Base-by-base conservation (phyloP, 2,888 invertebrate genomes). In the Caenorhabditis macrosperma region DNA sequence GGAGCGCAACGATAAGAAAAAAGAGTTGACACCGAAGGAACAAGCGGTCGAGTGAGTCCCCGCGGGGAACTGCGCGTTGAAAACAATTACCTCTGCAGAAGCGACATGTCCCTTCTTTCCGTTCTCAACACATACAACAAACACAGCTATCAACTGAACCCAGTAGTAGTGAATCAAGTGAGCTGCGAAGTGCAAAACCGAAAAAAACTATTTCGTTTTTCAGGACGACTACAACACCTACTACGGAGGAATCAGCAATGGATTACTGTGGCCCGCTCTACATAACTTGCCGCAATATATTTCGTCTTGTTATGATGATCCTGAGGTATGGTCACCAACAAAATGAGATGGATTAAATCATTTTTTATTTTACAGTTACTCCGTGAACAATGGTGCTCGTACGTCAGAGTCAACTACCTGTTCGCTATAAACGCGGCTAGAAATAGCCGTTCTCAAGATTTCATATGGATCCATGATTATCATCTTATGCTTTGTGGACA, bases 381-480 rank as follows among this genome's bases (percentile, higher is more conserved):
- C 10, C 77, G 84, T 22, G 85, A 86, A 41, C 87, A 88, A 63
- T 88, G 88, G 88, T 84, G 83, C 48, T 75, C 88, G 2, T 88
- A 88, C 55, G 87, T 88, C 9, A 63, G 88, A 7, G 88, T 88
- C 28, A 88, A 88, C 75, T 88, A 88, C 63, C 85, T 87, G 54
- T 88, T 88, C 48, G 86, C 84, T 1, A 79, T 88, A 30, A 88
- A 88, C 61, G 88, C 88, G 6, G 88, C 84, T 6, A 80, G 88
- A 30, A 88, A 88, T 67, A 85, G 86, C 48, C 68, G 88, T 22
- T 85, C 86, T 12, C 88, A 88, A 26, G 88, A 88, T 46, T 88
- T 88, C 60, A 86, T 88, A 41, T 88, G 88, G 88, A 88, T 88
- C 57, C 88, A 88, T 61, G 88, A 88, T 59, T 88, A 88, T 64